Conservation (phyloP, 2,113 vertebrate genomes). For the Rhombomys opimus region DNA sequence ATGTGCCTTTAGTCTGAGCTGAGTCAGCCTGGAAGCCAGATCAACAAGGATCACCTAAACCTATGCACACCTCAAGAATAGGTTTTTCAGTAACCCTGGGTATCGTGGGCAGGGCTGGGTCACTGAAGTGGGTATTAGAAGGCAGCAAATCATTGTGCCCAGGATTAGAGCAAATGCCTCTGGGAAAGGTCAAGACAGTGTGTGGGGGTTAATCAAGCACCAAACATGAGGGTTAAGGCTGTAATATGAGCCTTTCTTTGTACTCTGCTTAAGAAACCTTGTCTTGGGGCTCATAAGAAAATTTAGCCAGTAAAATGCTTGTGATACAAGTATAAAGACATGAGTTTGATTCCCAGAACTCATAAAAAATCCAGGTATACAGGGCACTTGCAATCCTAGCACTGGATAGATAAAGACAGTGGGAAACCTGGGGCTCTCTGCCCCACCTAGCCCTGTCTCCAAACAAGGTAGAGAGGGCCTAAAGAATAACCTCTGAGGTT, state of each 20-base stretch:
- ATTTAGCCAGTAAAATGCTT: not conserved
- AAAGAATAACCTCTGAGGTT: not conserved
- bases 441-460: not conserved
- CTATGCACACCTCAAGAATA: not conserved
- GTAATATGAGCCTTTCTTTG: not conserved
- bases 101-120: not conserved
- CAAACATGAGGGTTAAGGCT: not conserved
- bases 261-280: not conserved
- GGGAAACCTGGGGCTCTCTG: not conserved
- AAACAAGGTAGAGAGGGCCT: not conserved
- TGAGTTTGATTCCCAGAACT: not conserved
- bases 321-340: no score
- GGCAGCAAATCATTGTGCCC: not conserved
- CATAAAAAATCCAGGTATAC: not conserved
- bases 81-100: not conserved
- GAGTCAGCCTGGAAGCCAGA: not conserved
- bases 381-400: not conserved
- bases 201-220: not conserved
- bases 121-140: not conserved
- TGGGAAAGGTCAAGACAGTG: not conserved
- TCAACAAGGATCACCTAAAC: not conserved
- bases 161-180: not conserved
- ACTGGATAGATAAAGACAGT: not conserved
- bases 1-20: no score
- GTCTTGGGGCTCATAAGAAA: not conserved